Base-by-base conservation (phyloP, 1,140 invertebrate species). In the Trachelipus rathkii region DNA sequence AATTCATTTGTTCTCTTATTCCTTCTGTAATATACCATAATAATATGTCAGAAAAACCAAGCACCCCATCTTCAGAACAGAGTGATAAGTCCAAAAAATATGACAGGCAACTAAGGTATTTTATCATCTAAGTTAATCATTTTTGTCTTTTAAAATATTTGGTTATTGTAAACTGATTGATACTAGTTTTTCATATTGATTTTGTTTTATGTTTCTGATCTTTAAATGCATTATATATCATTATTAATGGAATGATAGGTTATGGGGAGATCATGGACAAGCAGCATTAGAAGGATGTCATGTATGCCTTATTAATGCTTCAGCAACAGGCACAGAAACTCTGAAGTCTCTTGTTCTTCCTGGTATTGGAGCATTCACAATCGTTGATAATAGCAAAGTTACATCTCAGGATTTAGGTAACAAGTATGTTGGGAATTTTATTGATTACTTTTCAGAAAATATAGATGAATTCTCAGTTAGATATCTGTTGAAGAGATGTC, bases 191-290 rank as follows among this genome's bases (percentile, higher is more conserved):
- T 0, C 33, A 44, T 10, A 53, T 79, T 73, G 67, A 46, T 72
- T 19, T 43, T 11, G 9, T 9, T 7, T 67, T 67, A 33, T 19
- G 43, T 21, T 60, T 71, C 77, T 77, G 19, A 72, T 45, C 44
- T 21, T n/a, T 10, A 24, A 44, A 43, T 21, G 74, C 43, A 53
- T 75, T 21, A 79, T 82, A 46, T 73, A 77, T 79, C 84, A 85
- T 3, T 33, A 6, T 33, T 33, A 33, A 33, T 6, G 1, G 6
- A 33, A 33, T 60, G 19, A 68, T 81, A 92, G 96, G 84, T 88
- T 99, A 82, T 99, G 97, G 97, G 96, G 96, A 76, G 96, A 99
- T 85, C 94, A 98, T 87, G 97, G 97, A 0, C 97, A 99, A 86
- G 84, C 88, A 76, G 88, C 91, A 10, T 86, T 99, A 60, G 96